phyloP scores from a whole-genome alignment of 2,113 vertebrate species.

The Triplophysa siluroides region DNA sequence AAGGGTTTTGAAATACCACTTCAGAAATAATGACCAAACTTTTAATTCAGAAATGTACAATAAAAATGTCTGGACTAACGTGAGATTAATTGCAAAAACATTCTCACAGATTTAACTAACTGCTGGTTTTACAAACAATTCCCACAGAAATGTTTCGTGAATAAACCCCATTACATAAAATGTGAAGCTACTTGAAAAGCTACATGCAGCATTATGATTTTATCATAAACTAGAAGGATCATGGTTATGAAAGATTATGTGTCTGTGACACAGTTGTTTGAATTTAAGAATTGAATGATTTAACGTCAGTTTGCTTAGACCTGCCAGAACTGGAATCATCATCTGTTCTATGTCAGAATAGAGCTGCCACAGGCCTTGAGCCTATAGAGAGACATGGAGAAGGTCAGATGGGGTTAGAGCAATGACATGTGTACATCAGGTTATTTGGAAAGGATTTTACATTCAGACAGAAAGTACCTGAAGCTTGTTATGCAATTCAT shows the following conservation, averaged over 20 bases:
- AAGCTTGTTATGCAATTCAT: conserved; percentile 75
- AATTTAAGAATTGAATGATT: not conserved
- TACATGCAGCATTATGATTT: not conserved
- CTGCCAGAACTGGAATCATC: conserved; percentile 88
- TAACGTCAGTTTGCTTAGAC: conserved; percentile 63
- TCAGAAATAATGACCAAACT: not conserved
- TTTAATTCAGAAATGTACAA: not conserved
- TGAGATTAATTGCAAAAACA: no score
- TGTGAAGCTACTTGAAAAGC: no score
- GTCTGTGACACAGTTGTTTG: not conserved
- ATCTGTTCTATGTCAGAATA: conserved; percentile 84
- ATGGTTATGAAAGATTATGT: not conserved
- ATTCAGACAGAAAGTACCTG: conserved; percentile 68
- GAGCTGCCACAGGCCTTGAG: conserved; percentile 81
- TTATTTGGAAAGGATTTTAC: not conserved
- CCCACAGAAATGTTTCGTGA: not conserved
- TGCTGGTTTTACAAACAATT: no score
- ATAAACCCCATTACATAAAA: not conserved
- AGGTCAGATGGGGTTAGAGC: not conserved
- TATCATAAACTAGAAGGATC: not conserved
- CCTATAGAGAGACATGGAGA: conserved; percentile 63
- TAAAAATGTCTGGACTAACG: not conserved
- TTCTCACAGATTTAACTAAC: no score
- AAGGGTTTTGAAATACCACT: not conserved
- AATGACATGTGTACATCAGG: not conserved